phyloP scores from a whole-genome alignment of 2,113 vertebrate species.

The Eulemur rufifrons region DNA sequence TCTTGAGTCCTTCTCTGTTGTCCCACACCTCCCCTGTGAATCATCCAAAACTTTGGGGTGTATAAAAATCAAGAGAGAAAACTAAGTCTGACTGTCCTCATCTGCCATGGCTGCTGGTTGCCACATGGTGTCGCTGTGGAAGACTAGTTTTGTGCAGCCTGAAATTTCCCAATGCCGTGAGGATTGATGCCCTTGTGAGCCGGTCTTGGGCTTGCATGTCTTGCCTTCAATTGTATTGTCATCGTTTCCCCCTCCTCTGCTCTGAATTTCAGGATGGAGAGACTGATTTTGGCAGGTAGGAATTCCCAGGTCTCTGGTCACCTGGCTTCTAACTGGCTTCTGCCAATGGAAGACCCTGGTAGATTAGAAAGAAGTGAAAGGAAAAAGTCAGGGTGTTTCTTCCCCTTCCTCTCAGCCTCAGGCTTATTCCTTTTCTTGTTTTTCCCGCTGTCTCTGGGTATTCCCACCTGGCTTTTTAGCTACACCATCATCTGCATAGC shows the following conservation, averaged over 20 bases:
- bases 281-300: background rate
- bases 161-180: background rate
- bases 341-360: background rate
- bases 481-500: background rate
- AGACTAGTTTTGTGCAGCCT: background rate
- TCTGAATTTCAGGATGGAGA: background rate
- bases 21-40: background rate
- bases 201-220: background rate
- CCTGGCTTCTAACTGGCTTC: background rate
- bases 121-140: background rate
- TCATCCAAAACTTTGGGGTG: background rate
- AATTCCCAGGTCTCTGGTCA: background rate
- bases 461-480: background rate
- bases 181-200: background rate
- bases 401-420: background rate
- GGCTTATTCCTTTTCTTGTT: background rate
- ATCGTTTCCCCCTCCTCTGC: background rate
- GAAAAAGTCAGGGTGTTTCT: background rate
- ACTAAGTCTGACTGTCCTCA: background rate
- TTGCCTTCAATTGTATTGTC: background rate
- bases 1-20: background rate
- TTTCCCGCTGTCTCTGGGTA: background rate
- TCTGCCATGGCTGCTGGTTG: background rate
- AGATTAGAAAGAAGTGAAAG: background rate
- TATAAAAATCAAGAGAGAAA: background rate